Evolutionary conservation across 1,140 invertebrate genomes (phyloP), one percentile per base, ranked within the genome.

Genomic region (Drosophila arizonae): DNA sequence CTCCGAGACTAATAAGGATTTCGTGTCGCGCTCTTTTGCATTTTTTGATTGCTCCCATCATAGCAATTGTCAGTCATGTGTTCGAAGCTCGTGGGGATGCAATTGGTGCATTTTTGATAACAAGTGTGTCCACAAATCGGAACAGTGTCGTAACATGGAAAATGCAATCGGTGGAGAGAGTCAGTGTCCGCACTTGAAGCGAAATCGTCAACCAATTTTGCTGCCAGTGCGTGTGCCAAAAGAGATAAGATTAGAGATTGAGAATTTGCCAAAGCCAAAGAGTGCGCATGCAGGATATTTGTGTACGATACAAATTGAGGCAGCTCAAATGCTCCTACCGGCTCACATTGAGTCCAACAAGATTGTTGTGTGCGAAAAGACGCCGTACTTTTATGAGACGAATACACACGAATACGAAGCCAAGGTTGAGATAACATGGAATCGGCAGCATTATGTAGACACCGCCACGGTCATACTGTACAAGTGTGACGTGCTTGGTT

Each of bases 81-180:
- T 98, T 4, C 95, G 94, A 80, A 96, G 96, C 60, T 95, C 96
- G 76, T 98, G 97, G 97, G 95, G 95, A 3, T 98, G 97, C 87
- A 98, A 97, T 87, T 98, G 98, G 98, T 99, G 98, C 92, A 96
- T 99, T 56, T 97, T 97, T 90, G 97, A 98, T 80, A 99, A 99
- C 92, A 95, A 95, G 85, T 99, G 98, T 91, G 97, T 97, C 1
- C 96, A 98, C 92, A 96, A 98, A 91, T 95, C 94, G 26, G 95
- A 95, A 30, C 92, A 94, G 24, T 98, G 97, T 92, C 96, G 96
- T 81, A 94, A 94, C 78, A 95, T 95, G 58, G 93, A 93, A 41
- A 93, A 92, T 30, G 95, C 98, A 28, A 97, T 99, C 75, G 96
- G 95, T 79, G 95, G 96, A 21, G 96, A 97, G 93, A 96, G 95